phyloP scores from a whole-genome alignment of 2,888 invertebrate species.

The Drosophila pseudotalamancana region DNA sequence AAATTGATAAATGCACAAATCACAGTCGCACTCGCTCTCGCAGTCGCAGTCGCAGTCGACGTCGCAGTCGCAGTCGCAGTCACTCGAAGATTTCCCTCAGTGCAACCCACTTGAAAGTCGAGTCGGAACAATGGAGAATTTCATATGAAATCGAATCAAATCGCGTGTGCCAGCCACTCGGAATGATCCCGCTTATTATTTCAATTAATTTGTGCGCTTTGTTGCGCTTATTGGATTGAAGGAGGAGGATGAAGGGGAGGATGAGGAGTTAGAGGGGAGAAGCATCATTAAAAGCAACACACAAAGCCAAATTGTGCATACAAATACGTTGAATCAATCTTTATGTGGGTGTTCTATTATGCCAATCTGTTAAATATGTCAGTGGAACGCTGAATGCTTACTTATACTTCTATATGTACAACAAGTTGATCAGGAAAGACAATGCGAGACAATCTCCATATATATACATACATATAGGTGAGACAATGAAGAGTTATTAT shows the following conservation, averaged over 20 bases:
- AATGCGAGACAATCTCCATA: background rate
- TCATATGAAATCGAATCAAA: conserved; percentile 64
- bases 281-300: conserved; percentile 15
- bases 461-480: background rate
- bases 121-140: conserved; percentile 36
- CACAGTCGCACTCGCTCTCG: conserved; percentile 15
- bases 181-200: conserved; percentile 67
- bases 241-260: too few relatives aligned
- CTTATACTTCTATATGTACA: background rate
- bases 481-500: background rate
- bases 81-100: conserved; percentile 37
- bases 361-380: conserved; percentile 64
- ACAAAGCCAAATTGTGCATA: conserved; percentile 57
- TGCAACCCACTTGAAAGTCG: conserved; percentile 64
- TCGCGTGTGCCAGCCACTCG: conserved; percentile 54
- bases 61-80: conserved; percentile 4
- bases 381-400: conserved; percentile 33
- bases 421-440: conserved; percentile 28
- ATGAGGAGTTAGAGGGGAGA: conserved; percentile 31
- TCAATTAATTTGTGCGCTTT: conserved; percentile 75
- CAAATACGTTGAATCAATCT: conserved; percentile 33
- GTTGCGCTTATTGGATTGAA: conserved; percentile 44
- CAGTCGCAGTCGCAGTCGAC: too few relatives aligned
- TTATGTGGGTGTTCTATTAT: conserved; percentile 40
- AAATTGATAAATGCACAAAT: conserved; percentile 74